These are phyloP conservation scores for Apodemia hepburni DNA, from an alignment of 2,888 invertebrate genomes.

Conservation along the genomic window DNA sequence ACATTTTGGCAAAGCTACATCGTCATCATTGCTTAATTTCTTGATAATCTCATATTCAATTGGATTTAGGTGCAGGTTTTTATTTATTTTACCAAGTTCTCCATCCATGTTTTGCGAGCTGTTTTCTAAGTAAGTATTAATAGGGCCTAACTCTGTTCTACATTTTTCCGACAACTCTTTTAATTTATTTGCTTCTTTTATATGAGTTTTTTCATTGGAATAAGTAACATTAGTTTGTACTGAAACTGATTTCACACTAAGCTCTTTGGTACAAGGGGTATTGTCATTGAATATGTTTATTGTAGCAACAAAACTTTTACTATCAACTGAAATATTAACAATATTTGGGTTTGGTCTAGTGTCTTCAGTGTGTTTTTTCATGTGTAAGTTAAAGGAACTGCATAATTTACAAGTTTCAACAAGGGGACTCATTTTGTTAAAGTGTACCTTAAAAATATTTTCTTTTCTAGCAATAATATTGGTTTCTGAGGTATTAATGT, in stretches of 20 bases:
- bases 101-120: conserved; percentile 8
- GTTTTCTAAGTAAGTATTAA: conserved; percentile 16
- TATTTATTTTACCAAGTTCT: conserved; percentile 4
- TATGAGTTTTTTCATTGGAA: neutral
- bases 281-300: conserved; percentile 44
- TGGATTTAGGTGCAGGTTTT: conserved; percentile 11
- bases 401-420: conserved; percentile 42
- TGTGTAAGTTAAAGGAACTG: conserved; percentile 24
- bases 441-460: conserved; percentile 44
- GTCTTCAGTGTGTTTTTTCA: conserved; percentile 6
- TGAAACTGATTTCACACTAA: conserved; percentile 35
- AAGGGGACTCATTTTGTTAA: conserved; percentile 50
- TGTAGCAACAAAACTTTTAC: conserved; percentile 26
- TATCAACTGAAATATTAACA: conserved; percentile 28
- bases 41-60: conserved; percentile 18
- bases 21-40: neutral
- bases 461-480: conserved; percentile 15
- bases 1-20: conserved; percentile 27
- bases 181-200: neutral
- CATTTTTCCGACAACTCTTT: neutral
- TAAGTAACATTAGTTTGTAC: conserved; percentile 47
- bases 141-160: neutral
- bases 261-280: conserved; percentile 28
- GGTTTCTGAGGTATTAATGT: conserved; percentile 10
- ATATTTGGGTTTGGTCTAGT: conserved; percentile 23